Base-by-base conservation (phyloP, 2,888 invertebrate genomes). In the Parnassius orleans region DNA sequence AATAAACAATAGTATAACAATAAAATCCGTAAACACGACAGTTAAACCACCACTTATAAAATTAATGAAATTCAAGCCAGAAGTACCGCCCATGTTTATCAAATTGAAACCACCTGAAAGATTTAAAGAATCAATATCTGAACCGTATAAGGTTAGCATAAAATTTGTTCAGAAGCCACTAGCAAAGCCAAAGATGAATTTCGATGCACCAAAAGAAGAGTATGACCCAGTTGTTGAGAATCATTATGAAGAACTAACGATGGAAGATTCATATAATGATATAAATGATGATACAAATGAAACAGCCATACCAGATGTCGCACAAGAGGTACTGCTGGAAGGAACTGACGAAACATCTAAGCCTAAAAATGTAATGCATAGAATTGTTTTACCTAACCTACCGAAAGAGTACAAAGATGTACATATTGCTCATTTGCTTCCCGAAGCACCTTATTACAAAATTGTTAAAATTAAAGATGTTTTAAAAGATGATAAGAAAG, bases 381-480 rank as follows among this genome's bases (percentile, higher is more conserved):
- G 66, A 9, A 73, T 86, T 2, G 66, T 84, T 0, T 70, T 87
- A 14, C 82, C 87, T 0, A 82, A 84, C 9, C 63, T 85, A 1
- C 76, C 82, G 0, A 60, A 71, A 1, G 71, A 74, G 0, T 76
- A 75, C 3, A 73, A 77, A 0, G 74, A 81, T 0, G 69, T 89
- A 0, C 73, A 75, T 1, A 85, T 91, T 1, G 90, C 84, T 0
- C 87, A 87, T 43, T 60, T 90, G 5, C 69, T 79, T 9, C 70
- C 84, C 0, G 72, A 86, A 65, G 88, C 90, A 0, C 90, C 90
- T 0, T 91, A 57, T 58, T 91, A 73, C 65, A 91, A 88, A 57
- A 90, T 91, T 0, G 80, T 90, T 0, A 87, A 85, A 69, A 75
- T 87, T 0, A 78, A 81, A 3, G 81, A 84, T 0, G 72, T 81